Percentiles rank a stretch among this genome's conserved stretches.
phyloP scores from a whole-genome alignment of 2,888 invertebrate genomes.

The Chrysolina americana region DNA sequence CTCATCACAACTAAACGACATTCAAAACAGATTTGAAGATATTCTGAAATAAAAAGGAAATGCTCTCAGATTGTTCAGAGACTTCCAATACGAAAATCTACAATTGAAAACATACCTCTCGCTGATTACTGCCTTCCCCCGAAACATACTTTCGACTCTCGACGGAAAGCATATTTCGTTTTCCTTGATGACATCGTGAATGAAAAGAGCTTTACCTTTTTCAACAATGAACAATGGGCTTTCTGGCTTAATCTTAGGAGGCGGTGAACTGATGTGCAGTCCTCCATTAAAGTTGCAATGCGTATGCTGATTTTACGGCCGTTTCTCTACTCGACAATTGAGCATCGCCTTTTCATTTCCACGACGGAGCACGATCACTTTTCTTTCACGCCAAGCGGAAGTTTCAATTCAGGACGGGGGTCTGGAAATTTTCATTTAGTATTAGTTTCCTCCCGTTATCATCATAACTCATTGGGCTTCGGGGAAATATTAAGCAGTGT shows the following conservation, averaged over 20 bases:
- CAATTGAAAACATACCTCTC: constrained; percentile 24
- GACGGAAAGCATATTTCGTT: constrained; percentile 35
- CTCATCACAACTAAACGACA: no score
- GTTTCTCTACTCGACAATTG: constrained; percentile 40
- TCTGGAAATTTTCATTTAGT: constrained; percentile 12
- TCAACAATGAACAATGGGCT: constrained; percentile 33
- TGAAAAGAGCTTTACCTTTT: constrained; percentile 34
- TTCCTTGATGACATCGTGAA: constrained; percentile 38
- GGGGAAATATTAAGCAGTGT: not conserved
- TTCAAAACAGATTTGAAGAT: not conserved
- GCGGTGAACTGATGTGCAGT: constrained; percentile 37
- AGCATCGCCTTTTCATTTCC: constrained; percentile 36
- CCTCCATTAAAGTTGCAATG: constrained; percentile 39
- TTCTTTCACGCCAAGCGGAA: constrained; percentile 7
- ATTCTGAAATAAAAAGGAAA: not conserved
- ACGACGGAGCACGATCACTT: constrained; percentile 16
- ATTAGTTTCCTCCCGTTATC: not conserved
- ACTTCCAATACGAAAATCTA: not conserved
- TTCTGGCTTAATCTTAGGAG: constrained; percentile 38
- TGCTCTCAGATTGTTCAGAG: not conserved
- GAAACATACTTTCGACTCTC: constrained; percentile 33
- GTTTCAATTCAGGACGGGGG: constrained; percentile 13
- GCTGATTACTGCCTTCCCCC: constrained; percentile 35
- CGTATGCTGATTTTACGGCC: constrained; percentile 44
- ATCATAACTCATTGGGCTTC: not conserved